Percentiles rank a stretch among this genome's conserved stretches.
These are phyloP conservation scores for Pedicia rivosa DNA, from an alignment of 2,888 invertebrate species.

Conservation along the genomic window DNA sequence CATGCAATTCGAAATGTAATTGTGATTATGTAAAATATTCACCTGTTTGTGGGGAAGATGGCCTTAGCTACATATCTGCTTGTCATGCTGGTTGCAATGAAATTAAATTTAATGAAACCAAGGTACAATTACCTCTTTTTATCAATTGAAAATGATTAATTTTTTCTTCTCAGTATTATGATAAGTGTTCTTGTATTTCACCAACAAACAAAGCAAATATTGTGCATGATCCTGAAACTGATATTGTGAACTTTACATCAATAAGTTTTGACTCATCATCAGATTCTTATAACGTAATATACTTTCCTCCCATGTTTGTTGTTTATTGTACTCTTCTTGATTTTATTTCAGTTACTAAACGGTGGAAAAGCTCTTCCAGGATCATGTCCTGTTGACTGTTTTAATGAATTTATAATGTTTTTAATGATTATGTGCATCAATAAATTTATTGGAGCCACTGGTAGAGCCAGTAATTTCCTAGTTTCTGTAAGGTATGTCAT, in stretches of 20 bases:
- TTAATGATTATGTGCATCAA: slow-evolving; percentile 38
- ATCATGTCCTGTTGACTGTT: slow-evolving; percentile 40
- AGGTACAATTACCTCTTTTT: no score
- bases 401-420: slow-evolving; percentile 37
- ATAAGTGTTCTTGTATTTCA: slow-evolving; percentile 8
- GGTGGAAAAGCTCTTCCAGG: slow-evolving; percentile 35
- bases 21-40: slow-evolving; percentile 58
- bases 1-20: slow-evolving; percentile 46
- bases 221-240: no score
- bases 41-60: slow-evolving; percentile 51
- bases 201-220: no score
- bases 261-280: no score
- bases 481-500: slow-evolving; percentile 44
- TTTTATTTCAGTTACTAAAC: no score
- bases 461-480: slow-evolving; percentile 44
- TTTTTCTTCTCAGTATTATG: no score
- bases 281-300: no score
- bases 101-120: no score
- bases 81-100: slow-evolving; percentile 62
- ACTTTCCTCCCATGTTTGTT: no score
- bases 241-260: no score
- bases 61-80: slow-evolving; percentile 56
- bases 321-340: no score
- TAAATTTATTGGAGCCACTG: slow-evolving; percentile 41
- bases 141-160: no score